These are phyloP conservation scores for Zele albiditarsus DNA, from an alignment of 2,888 invertebrate species.

Conservation along the genomic window DNA sequence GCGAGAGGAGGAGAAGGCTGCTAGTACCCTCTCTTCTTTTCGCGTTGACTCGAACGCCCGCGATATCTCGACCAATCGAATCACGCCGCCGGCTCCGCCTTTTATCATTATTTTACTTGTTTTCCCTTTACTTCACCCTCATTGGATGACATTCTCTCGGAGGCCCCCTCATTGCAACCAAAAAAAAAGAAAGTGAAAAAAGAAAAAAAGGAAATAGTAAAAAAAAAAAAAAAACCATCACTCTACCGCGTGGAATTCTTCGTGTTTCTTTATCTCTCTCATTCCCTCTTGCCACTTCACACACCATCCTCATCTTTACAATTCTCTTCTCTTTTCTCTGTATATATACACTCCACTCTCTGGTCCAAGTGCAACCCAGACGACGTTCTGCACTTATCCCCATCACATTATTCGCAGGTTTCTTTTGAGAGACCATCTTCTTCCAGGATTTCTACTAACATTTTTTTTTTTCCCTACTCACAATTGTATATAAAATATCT, in stretches of 20 bases:
- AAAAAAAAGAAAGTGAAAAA: constrained; percentile 40
- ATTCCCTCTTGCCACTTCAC: constrained; percentile 14
- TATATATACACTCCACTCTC: constrained; percentile 9
- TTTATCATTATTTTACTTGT: constrained; percentile 74
- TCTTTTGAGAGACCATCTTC: constrained; percentile 33
- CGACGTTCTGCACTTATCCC: constrained; percentile 44
- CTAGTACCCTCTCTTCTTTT: constrained; percentile 46
- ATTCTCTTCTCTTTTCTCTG: background rate
- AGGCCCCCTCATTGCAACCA: constrained; percentile 48
- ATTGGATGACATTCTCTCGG: constrained; percentile 71
- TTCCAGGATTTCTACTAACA: constrained; percentile 26
- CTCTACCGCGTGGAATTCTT: constrained; percentile 39
- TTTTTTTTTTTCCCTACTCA: constrained; percentile 8
- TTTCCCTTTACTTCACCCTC: constrained; percentile 72
- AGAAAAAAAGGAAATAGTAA: constrained; percentile 27
- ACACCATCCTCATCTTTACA: constrained; percentile 40
- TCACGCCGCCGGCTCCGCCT: constrained; percentile 72
- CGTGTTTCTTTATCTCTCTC: constrained; percentile 29
- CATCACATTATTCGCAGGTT: constrained; percentile 42
- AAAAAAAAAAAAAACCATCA: constrained; percentile 36
- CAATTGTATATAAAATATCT: background rate
- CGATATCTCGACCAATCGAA: constrained; percentile 73
- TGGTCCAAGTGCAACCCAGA: constrained; percentile 37
- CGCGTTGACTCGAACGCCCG: constrained; percentile 70
- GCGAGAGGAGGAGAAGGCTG: constrained; percentile 45